Evolutionary conservation across 2,113 vertebrate species (phyloP), one percentile per base, ranked within the genome.

Genomic region (Acanthisitta chloris): DNA sequence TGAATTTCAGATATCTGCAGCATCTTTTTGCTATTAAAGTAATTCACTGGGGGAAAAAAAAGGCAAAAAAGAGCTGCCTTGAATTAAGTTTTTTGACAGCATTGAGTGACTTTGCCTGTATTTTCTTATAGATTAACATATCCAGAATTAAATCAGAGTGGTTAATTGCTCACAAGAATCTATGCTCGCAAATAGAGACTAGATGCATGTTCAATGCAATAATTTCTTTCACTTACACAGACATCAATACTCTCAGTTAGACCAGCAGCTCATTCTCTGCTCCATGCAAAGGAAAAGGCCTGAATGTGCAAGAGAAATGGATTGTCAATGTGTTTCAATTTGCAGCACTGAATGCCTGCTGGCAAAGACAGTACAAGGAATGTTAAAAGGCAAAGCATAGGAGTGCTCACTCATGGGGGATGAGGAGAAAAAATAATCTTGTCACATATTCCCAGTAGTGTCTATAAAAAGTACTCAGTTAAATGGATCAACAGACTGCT

Each of bases 231-330:
- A 2, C 36, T 87, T 25, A 29, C 31, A 46, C 4, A 45, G 43
- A 8, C 13, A 45, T 54, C 33, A 11, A 65, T 70, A 40, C 3
- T 70, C 49, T 42, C 64, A 84, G 49, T 67, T 38, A 81, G 73
- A 73, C 17, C 18, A 6, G 28, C n/a, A 74, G n/a, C 49, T 81
- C 21, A 12, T 61, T 90, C 49, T n/a, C 28, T 40, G 14, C 45
- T 77, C 59, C 36, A n/a, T 45, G 40, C 5, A 81, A 71, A 77
- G 48, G n/a, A 81, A 91, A 89, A 12, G 7, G 25, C 16, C 40
- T 6, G 2, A 74, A 74, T 0, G 0, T 48, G n/a, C 18, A 5
- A 42, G 29, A 52, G 55, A 48, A 81, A 74, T 54, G 24, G n/a
- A 42, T 45, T 84, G 20, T 10, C 62, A 72, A 1, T 38, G 12